A percentile compares a stretch with the other conserved stretches of the same genome.
phyloP scores from a whole-genome alignment of 1,140 invertebrate genomes.

The Heliconius hermathena region DNA sequence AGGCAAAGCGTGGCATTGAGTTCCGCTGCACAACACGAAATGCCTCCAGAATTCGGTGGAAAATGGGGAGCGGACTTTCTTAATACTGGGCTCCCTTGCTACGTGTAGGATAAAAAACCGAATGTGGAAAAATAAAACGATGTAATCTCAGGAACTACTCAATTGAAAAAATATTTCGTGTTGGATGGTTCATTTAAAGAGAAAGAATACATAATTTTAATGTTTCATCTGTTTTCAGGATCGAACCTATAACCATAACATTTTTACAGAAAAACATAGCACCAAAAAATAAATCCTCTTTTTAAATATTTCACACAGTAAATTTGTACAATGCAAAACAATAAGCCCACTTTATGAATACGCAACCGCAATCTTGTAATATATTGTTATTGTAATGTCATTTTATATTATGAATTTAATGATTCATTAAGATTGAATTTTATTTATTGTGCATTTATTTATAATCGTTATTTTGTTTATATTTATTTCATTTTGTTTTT shows the following conservation, averaged over 20 bases:
- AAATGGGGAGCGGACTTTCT: no score
- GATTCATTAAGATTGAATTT: conserved; percentile 1
- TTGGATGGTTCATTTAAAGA: no score
- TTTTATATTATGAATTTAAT: conserved; percentile 7
- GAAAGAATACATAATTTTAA: no score
- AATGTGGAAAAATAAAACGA: no score
- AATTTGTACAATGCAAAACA: conserved; percentile 6
- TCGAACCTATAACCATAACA: background rate
- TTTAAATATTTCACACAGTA: background rate
- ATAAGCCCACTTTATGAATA: background rate
- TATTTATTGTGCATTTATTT: conserved; percentile 1
- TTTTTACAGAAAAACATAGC: background rate
- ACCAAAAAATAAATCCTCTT: background rate
- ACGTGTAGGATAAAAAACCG: no score
- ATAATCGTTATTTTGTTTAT: conserved; percentile 4
- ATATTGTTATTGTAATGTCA: conserved; percentile 9
- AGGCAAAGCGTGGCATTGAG: no score
- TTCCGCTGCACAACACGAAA: no score
- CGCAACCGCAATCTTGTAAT: conserved; percentile 9
- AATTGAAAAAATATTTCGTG: no score
- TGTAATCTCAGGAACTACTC: no score
- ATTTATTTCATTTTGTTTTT: no score
- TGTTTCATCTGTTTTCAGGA: background rate
- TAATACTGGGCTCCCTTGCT: no score
- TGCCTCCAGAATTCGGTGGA: no score